Evolutionary conservation across 2,113 vertebrate species (phyloP).

Genomic region (Melanostigma gelatinosum): DNA sequence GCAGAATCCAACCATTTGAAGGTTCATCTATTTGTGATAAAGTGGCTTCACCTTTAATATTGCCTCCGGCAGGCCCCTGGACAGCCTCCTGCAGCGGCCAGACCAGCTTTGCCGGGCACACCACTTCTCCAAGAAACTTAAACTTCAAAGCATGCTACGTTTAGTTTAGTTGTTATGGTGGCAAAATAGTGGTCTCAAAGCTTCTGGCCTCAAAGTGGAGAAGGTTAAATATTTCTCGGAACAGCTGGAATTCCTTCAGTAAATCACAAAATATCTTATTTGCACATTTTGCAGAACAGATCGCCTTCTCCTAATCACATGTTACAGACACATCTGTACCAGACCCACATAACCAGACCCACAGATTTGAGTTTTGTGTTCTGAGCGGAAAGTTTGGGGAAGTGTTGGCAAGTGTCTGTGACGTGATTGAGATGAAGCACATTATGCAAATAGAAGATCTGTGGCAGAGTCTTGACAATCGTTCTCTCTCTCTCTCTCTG

Average conservation of each 20-base stretch:
- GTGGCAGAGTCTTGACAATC: slow-evolving; percentile 37
- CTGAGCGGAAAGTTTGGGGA: slow-evolving; percentile 10
- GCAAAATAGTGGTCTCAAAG: background rate
- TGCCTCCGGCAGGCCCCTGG: slow-evolving; percentile 39
- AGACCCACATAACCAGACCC: slow-evolving; percentile 22
- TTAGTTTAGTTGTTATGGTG: slow-evolving; percentile 15
- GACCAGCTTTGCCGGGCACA: background rate
- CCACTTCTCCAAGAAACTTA: slow-evolving; percentile 27
- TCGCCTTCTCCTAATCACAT: background rate
- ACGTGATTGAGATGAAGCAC: slow-evolving; percentile 55
- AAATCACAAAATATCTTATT: background rate
- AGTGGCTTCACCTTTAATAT: slow-evolving; percentile 56
- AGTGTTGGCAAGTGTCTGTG: slow-evolving; percentile 21
- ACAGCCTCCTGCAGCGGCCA: slow-evolving; percentile 18
- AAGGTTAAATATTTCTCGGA: slow-evolving; percentile 1
- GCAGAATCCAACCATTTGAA: slow-evolving; percentile 41
- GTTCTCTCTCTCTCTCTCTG: slow-evolving; percentile 41
- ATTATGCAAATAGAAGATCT: slow-evolving; percentile 55
- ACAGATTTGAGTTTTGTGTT: slow-evolving; percentile 15
- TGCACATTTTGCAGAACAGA: background rate
- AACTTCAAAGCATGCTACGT: slow-evolving; percentile 7
- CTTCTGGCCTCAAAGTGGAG: background rate
- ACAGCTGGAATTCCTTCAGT: background rate
- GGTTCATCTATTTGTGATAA: slow-evolving; percentile 54
- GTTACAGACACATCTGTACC: background rate